Evolutionary conservation across 2,113 vertebrate species (phyloP), one percentile per base, ranked within the genome.

Genomic region (Numenius arquata): DNA sequence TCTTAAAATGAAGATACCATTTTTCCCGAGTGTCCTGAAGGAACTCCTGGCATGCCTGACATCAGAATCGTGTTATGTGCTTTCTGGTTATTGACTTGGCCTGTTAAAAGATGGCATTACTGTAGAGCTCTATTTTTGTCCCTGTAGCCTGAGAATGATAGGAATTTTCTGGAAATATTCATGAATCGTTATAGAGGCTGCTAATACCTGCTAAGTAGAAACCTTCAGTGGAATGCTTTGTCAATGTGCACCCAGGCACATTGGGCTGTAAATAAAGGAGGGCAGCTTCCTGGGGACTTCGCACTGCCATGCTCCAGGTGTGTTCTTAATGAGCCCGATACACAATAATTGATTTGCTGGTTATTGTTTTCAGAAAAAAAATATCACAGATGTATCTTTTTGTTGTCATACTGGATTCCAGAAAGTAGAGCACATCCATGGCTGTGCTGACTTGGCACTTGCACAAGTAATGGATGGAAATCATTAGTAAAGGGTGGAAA

Each of bases 11-110:
- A 84, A 73, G 36, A 22, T 87, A 58, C 30, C 2, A 3, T 53
- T 84, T 90, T 75, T 71, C 20, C 26, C 38, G 40, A 76, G 38
- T 43, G 9, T 85, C 11, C 43, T 79, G 52, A 71, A 30, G 68
- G 40, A 84, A 18, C 1, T 2, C 15, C 48, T 12, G 2, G 52
- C 21, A 22, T 0, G 0, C 11, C 13, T 63, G 52, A 63, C 40
- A 63, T 34, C 23, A 56, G 67, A 80, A 84, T 68, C 20, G 4
- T 10, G 14, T 86, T 71, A 15, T 10, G 0, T 92, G 62, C 43
- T 72, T 89, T 74, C 22, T 50, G 27, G 13, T 76, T 81, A 17
- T 58, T 71, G 55, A 19, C 12, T 71, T 53, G 43, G 27, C 25
- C 66, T 53, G 10, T 72, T 82, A 67, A 63, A 92, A 41, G 20